phyloP scores from a whole-genome alignment of 1,140 invertebrate genomes.

The Vanessa tameamea region DNA sequence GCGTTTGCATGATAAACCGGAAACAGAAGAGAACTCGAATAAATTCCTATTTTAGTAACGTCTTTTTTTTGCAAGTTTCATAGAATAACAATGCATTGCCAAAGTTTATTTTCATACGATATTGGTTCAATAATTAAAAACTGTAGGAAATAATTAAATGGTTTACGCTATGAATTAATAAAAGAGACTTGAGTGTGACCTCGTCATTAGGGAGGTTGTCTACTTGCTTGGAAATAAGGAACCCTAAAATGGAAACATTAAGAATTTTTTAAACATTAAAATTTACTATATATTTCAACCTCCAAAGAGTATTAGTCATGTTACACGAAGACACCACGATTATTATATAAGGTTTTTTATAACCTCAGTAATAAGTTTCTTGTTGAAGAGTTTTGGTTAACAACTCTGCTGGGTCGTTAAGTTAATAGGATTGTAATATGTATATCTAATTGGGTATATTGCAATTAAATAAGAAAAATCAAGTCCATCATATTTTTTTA shows the following conservation, averaged over 20 bases:
- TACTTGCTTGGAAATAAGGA: neutral
- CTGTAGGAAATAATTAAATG: too few relatives aligned
- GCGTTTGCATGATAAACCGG: too few relatives aligned
- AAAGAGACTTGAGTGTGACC: too few relatives aligned
- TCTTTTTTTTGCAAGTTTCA: too few relatives aligned
- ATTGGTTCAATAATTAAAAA: too few relatives aligned
- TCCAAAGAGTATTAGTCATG: constrained; percentile 2
- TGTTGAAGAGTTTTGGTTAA: neutral
- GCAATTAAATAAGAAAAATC: neutral
- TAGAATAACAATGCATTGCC: too few relatives aligned
- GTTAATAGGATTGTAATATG: neutral
- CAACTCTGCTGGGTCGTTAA: neutral
- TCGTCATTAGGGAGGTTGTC: too few relatives aligned
- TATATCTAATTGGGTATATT: neutral
- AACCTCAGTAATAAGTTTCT: neutral
- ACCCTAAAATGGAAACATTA: neutral
- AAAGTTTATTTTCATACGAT: too few relatives aligned
- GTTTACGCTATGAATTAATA: too few relatives aligned
- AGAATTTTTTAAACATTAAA: neutral
- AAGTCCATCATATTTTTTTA: neutral
- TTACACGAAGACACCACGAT: neutral
- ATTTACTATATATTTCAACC: constrained; percentile 1
- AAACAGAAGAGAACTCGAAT: too few relatives aligned
- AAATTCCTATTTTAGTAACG: too few relatives aligned
- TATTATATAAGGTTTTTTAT: constrained; percentile 1